Evolutionary conservation across 2,797 vertebrate genomes (phyloP).

Genomic region (Paramormyrops hopkinsi): DNA sequence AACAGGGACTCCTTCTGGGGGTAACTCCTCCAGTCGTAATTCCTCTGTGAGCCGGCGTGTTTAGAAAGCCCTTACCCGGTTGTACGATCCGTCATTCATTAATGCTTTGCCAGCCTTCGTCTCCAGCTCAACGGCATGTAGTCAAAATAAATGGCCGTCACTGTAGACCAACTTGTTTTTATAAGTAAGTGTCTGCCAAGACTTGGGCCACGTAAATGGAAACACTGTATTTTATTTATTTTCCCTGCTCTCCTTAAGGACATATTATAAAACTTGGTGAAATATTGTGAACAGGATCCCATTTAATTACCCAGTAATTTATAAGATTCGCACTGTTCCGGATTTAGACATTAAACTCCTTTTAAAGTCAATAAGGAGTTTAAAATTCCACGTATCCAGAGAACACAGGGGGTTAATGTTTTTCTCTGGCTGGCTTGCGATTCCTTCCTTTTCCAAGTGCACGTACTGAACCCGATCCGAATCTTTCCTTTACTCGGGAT

Average conservation of each 20-base stretch:
- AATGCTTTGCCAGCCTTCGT: not conserved
- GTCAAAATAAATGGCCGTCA: not conserved
- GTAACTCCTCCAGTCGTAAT: not conserved
- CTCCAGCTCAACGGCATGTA: not conserved
- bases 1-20: not conserved
- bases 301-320: not conserved
- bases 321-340: not conserved
- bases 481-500: not conserved
- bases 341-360: not conserved
- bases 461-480: not conserved
- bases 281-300: not conserved
- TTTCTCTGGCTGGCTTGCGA: not conserved
- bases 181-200: not conserved
- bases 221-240: not conserved
- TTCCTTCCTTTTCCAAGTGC: slow-evolving; percentile 6
- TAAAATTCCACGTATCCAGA: not conserved
- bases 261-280: not conserved
- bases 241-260: not conserved
- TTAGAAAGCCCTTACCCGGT: not conserved
- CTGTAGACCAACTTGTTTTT: not conserved
- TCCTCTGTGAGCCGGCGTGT: not conserved
- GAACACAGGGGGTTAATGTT: not conserved
- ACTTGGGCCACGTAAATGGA: not conserved
- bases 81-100: not conserved
- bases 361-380: not conserved